Evolutionary conservation across 2,797 vertebrate genomes (phyloP), one percentile per base, ranked within the genome.

Genomic region (Hephaestus fuliginosus): DNA sequence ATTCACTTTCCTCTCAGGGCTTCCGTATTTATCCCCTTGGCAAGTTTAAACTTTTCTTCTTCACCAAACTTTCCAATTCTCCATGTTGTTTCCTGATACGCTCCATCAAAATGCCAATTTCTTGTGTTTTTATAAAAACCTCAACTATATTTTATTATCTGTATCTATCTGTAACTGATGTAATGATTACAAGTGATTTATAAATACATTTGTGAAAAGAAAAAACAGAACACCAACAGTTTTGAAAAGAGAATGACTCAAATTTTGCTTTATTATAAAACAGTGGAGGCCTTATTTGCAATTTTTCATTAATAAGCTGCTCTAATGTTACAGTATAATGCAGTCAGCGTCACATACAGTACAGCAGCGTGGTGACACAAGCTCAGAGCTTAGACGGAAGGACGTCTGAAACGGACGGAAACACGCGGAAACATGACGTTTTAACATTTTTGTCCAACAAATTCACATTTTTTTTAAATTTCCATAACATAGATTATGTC

Each of bases 221-320:
- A 56, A 73, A 30, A 14, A 75, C 13, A 72, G 7, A 64, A 60
- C 17, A 44, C 33, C 17, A 25, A 52, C 1, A 4, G 7, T 55
- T 83, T 46, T 65, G 71, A 81, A 65, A 85, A 71, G 36, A 74
- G 67, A 76, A 39, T 7, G 28, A 76, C 66, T 75, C 67, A 72
- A 20, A 74, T 65, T 67, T 70, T 9, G n/a, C 10, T 93, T 90
- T 92, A 91, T 89, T 88, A 84, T 61, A 81, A 92, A 88, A 88
- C 51, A 70, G 18, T 18, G 0, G 73, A 43, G 75, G 79, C 74
- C 62, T 62, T 64, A 4, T 62, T 83, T 80, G 62, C 68, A 80
- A 33, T 57, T 68, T 83, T 22, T 25, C 74, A 75, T 69, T 30
- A 71, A 57, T 17, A 87, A 85, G 78, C 77, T 61, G 79, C 76